Base-by-base conservation (phyloP, 2,888 invertebrate species). In the Helobdella robusta region DNA sequence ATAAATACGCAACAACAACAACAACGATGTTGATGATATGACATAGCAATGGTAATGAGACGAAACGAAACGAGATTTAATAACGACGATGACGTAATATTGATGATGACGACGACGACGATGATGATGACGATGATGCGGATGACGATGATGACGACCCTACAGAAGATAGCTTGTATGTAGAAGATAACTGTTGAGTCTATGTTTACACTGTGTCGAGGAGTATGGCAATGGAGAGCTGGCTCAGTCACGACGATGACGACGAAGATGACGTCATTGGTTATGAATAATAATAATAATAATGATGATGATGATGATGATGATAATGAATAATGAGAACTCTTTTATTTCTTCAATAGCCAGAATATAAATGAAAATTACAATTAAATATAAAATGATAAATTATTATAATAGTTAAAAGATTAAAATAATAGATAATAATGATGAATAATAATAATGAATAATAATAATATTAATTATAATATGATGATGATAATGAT, bases 1-100 rank as follows among this genome's bases (percentile, higher is more conserved):
- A 18, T 40, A 15, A 40, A 11, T 40, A 15, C 40, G 18, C 18
- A 15, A 11, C 18, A 18, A 40, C 52, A 6, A 50, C 20, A 25
- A 50, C 52, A 60, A 65, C 68, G 59, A 59, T 59, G 59, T 4
- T 59, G 59, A 35, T 32, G 59, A 59, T 59, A n/a, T n/a, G n/a
- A n/a, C n/a, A n/a, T n/a, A n/a, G n/a, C n/a, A n/a, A n/a, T n/a
- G n/a, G n/a, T n/a, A n/a, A n/a, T n/a, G n/a, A n/a, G n/a, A n/a
- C n/a, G n/a, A n/a, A n/a, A n/a, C n/a, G n/a, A n/a, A 40, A 40
- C n/a, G 44, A n/a, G 11, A n/a, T 11, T 15, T 40, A 36, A 59
- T 59, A 36, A 59, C 25, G 60, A 44, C 23, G 60, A 40, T 15
- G 44, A 23, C 28, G 60, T 40, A 40, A 40, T 15, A 40, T 25